Evolutionary conservation across 2,113 vertebrate species (phyloP).

Genomic region (Scophthalmus maximus): DNA sequence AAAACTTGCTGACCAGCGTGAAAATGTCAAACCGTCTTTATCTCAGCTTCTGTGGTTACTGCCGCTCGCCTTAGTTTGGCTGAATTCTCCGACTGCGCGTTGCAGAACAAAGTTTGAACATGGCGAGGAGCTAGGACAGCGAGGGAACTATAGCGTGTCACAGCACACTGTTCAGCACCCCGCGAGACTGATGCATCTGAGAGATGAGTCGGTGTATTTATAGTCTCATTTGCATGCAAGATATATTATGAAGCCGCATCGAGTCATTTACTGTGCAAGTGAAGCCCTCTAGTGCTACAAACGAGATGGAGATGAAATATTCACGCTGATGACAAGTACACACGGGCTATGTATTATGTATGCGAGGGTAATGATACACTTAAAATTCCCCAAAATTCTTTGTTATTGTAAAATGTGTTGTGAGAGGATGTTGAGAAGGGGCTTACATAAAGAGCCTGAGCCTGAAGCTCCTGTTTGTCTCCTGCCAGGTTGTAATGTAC

Average conservation of each 20-base stretch:
- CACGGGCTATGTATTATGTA: slow-evolving; percentile 34
- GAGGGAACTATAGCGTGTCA: slow-evolving; percentile 11
- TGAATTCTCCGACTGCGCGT: neutral
- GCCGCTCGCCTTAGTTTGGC: neutral
- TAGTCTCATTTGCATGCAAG: slow-evolving; percentile 70
- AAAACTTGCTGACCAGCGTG: neutral
- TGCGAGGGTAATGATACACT: slow-evolving; percentile 37
- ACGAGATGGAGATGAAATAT: slow-evolving; percentile 42
- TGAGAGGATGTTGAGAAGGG: slow-evolving; percentile 28
- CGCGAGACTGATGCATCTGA: slow-evolving; percentile 36
- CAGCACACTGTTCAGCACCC: slow-evolving; percentile 14
- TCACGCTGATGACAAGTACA: slow-evolving; percentile 37
- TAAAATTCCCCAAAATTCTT: slow-evolving; percentile 47
- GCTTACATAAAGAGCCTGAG: slow-evolving; percentile 36
- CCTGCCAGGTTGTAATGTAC: slow-evolving; percentile 34
- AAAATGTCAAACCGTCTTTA: neutral
- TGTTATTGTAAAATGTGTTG: slow-evolving; percentile 55
- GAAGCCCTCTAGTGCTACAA: slow-evolving; percentile 34
- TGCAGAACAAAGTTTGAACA: neutral
- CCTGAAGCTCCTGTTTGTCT: slow-evolving; percentile 51
- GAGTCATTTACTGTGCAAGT: slow-evolving; percentile 52
- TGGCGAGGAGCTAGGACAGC: slow-evolving; percentile 1
- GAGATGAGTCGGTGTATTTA: slow-evolving; percentile 61
- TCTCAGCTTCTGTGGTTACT: neutral
- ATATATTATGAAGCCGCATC: slow-evolving; percentile 60